Evolutionary conservation across 35 echinoderm and acorn worm genomes (phyloP), one percentile per base, ranked within the genome.

Genomic region (Ophiothrix spiculata): DNA sequence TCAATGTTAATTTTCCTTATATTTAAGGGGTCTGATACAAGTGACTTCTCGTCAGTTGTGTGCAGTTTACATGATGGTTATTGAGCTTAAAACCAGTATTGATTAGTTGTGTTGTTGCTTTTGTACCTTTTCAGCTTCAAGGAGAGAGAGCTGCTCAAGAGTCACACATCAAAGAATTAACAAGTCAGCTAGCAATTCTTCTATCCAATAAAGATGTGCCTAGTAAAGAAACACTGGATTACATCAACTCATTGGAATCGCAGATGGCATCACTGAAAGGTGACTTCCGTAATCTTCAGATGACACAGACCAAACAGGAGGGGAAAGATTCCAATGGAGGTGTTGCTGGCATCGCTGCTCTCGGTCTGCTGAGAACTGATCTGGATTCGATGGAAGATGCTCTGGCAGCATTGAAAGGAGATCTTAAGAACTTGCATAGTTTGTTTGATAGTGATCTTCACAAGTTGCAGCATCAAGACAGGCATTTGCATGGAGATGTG

Each of bases 161-260:
- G 40, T 35, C 33, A 6, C 54, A 88, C 31, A 84, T 90, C 21
- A 14, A 17, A 75, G 33, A 40, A 11, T 54, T 90, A n/a, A 81
- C 41, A 60, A 75, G 39, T 1, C 88, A 90, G 39, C 34, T 90
- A 4, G 81, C 80, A 56, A 63, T 35, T 25, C 37, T 36, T 34
- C 8, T 84, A 32, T 79, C 80, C 33, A 19, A 37, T 11, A 29
- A 77, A 25, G 69, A 75, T 23, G 15, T 40, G 23, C 88, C 80
- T n/a, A 90, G 37, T 64, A 83, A 64, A 49, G 80, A 54, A 19
- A 90, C 81, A 14, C 74, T 90, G 32, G 39, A 35, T 4, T 80
- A 75, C 74, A 83, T 90, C 17, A 90, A 79, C 80, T 83, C 87
- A 31, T 35, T 90, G 23, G 88, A 90, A 56, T 31, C 63, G 25